Base-by-base conservation (phyloP, 2,888 invertebrate genomes). In the Prosopocoilus inquinatus region DNA sequence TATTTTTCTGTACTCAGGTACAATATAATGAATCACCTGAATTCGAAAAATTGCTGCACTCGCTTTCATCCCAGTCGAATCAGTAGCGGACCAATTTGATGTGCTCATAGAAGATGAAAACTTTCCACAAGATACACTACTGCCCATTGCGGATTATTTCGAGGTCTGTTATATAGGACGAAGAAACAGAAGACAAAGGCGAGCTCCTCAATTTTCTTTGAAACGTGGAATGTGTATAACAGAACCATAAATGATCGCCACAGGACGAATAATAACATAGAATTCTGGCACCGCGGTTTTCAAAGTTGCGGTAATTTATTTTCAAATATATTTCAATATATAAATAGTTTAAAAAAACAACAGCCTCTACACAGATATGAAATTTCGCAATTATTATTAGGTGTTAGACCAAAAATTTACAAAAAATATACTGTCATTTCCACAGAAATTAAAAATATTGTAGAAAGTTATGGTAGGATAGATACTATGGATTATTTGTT, bases 1-100 rank as follows among this genome's bases (percentile, higher is more conserved):
- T 47, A 32, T 32, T 47, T 47, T 47, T 47, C 8, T n/a, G 33
- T 47, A 9, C 32, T 32, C 11, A 20, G 11, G 33, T 9, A 20
- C 15, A 48, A 9, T 36, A 16, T 46, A 15, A 35, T 50, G 41
- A 8, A 32, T 43, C 15, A 5, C 43, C 43, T 50, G 51, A 43
- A 32, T 51, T 51, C 45, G 36, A 38, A 50, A 50, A 43, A 50
- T 50, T 50, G 50, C 28, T 28, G 50, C 43, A 50, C 43, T 50
- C 41, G 50, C 43, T 51, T 51, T 51, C 9, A 51, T 51, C 44
- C 51, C 51, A 45, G 35, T 51, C 33, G 36, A 45, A 45, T 51
- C 46, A 51, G 51, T 46, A 51, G 51, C 45, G 45, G 45, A 45
- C 45, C 46, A 51, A 51, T 45, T 51, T 51, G 45, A 51, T 36